Conservation (phyloP, 2,797 vertebrate genomes). For the Chromis chromis region DNA sequence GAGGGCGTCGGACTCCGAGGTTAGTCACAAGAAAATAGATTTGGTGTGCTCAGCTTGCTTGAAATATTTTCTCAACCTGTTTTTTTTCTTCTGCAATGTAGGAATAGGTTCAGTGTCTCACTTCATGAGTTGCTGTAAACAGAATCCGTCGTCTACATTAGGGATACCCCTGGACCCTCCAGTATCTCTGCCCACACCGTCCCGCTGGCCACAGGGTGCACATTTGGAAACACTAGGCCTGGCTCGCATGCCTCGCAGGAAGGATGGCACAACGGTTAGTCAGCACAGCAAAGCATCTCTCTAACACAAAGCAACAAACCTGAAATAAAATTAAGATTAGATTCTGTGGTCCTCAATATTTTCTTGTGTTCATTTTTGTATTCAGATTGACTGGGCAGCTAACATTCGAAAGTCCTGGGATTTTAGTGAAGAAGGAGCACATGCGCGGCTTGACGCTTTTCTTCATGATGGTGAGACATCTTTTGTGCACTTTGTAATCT, state of each 20-base stretch:
- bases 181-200: conserved; percentile 71
- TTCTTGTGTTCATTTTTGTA: conserved; percentile 11
- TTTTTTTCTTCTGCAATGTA: conserved; percentile 44
- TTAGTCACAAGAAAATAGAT: conserved; percentile 34
- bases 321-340: background rate
- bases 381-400: conserved; percentile 82
- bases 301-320: background rate
- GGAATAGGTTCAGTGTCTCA: conserved; percentile 86
- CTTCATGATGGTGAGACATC: conserved; percentile 77
- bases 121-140: conserved; percentile 83
- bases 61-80: background rate
- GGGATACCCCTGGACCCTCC: conserved; percentile 77
- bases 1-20: conserved; percentile 84
- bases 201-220: conserved; percentile 74
- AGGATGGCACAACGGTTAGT: conserved; percentile 82
- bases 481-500: background rate
- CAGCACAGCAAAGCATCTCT: background rate
- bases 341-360: background rate
- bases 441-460: conserved; percentile 72
- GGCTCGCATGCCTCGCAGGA: conserved; percentile 81
- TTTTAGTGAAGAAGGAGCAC: conserved; percentile 83
- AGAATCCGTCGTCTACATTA: conserved; percentile 70
- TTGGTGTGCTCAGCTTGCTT: background rate
- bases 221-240: conserved; percentile 70
- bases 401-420: conserved; percentile 83